Evolutionary conservation across 2,113 vertebrate species (phyloP), one percentile per base, ranked within the genome.

Genomic region (Chaetura pelagica): DNA sequence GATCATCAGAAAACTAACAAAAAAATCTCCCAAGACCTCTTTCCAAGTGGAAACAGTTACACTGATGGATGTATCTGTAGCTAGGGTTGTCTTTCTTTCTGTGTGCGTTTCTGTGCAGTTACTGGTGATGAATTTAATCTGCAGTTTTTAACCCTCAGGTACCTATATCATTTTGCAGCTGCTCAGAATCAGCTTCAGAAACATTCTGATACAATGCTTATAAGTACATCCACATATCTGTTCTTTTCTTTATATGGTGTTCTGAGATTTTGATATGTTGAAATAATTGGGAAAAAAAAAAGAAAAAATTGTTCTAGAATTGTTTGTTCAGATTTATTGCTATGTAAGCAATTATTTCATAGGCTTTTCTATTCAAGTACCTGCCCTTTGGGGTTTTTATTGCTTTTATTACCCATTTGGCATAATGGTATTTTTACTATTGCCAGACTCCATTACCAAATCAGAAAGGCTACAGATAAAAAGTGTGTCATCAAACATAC

Each of bases 401-500:
- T 74, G 21, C 1, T 85, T 84, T 78, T 88, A 64, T 91, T 73
- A 91, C 24, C 22, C 46, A 8, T 90, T 27, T 89, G 46, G 22
- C 27, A 94, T 46, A 76, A 59, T 51, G 6, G 3, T 73, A n/a
- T 42, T 94, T 87, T 93, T 72, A 54, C 57, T 34, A 62, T 48
- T 54, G 76, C 6, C 4, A 29, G 40, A 32, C 21, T 85, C 35
- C 54, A 75, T 87, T 92, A 77, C 32, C 38, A 44, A 32, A 83
- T 48, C 34, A 79, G 19, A 61, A 84, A 88, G 57, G 26, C 34
- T 77, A 63, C 7, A 5, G n/a, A 83, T 57, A 42, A 90, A 89
- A 94, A 87, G 8, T 84, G 38, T 94, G 58, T 80, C 17, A 79
- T 64, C 85, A 74, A 78, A 91, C 75, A 42, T 27, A 30, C 7